phyloP scores from a whole-genome alignment of 2,888 invertebrate species.

The Tigriopus californicus region DNA sequence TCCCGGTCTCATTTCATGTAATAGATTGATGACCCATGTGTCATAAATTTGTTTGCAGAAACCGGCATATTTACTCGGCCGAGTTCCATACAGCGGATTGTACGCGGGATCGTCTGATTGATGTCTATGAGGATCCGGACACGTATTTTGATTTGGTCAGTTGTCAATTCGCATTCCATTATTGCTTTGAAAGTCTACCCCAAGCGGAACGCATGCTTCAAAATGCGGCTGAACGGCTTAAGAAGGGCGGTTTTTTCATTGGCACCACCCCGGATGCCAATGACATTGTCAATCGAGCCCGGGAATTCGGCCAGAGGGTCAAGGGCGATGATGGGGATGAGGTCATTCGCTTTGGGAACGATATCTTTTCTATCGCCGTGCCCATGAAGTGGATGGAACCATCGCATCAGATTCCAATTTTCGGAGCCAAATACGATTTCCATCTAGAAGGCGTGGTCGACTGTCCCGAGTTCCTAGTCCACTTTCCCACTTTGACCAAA shows the following conservation, averaged over 20 bases:
- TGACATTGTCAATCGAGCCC: conserved; percentile 53
- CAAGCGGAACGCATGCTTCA: conserved; percentile 81
- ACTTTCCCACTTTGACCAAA: conserved; percentile 62
- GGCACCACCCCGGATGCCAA: conserved; percentile 88
- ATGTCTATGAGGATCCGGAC: conserved; percentile 26
- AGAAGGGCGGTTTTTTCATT: conserved; percentile 81
- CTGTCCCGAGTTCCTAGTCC: conserved; percentile 93
- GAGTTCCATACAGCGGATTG: conserved; percentile 13
- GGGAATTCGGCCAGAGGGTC: background rate
- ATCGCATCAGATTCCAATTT: conserved; percentile 33
- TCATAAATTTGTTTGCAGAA: background rate
- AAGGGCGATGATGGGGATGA: background rate
- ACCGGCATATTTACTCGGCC: background rate
- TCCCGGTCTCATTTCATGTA: conserved; percentile 3
- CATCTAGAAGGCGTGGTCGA: conserved; percentile 87
- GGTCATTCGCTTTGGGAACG: background rate
- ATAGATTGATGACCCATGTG: background rate
- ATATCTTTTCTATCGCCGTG: too few species aligned
- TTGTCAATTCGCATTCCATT: conserved; percentile 97
- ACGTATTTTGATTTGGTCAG: conserved; percentile 71
- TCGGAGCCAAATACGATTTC: conserved; percentile 91
- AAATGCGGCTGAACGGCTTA: conserved; percentile 75
- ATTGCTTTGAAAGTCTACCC: conserved; percentile 68
- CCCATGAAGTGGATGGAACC: too few species aligned
- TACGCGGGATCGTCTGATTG: conserved; percentile 14